Evolutionary conservation across 1,140 invertebrate genomes (phyloP).

Genomic region (Eurosta solidaginis): DNA sequence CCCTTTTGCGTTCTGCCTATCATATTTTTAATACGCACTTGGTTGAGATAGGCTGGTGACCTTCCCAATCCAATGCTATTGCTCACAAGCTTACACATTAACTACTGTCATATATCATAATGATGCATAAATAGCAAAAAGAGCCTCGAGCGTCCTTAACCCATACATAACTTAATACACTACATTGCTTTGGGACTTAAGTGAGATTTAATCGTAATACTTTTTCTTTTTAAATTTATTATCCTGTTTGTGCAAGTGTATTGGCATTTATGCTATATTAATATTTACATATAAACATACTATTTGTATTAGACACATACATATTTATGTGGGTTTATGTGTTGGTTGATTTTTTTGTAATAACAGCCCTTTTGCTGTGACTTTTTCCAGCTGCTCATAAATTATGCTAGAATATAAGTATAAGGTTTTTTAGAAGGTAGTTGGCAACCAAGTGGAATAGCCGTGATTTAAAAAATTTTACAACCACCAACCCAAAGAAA

Average conservation of each 20-base stretch:
- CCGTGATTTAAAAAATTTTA: no score
- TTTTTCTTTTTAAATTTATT: constrained; percentile 5
- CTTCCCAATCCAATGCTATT: not conserved
- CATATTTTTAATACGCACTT: not conserved
- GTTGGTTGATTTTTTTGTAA: not conserved
- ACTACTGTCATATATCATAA: constrained; percentile 10
- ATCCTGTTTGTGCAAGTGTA: not conserved
- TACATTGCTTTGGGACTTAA: not conserved
- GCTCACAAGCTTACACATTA: not conserved
- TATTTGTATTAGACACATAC: no score
- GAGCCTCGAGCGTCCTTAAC: not conserved
- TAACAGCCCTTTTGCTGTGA: constrained; percentile 3
- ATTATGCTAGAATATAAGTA: not conserved
- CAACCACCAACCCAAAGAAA: no score
- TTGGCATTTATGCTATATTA: not conserved
- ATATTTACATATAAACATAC: not conserved
- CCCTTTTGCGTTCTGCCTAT: not conserved
- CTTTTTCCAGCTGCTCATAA: constrained; percentile 7
- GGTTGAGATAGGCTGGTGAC: not conserved
- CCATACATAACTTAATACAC: not conserved
- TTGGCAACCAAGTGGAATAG: not conserved
- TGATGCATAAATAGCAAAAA: not conserved
- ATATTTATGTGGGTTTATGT: not conserved
- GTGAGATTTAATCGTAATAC: not conserved
- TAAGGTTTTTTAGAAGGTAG: not conserved